Percentiles rank a stretch among this genome's conserved stretches.
phyloP scores from a whole-genome alignment of 1,140 invertebrate species.

The Ericerus pela region DNA sequence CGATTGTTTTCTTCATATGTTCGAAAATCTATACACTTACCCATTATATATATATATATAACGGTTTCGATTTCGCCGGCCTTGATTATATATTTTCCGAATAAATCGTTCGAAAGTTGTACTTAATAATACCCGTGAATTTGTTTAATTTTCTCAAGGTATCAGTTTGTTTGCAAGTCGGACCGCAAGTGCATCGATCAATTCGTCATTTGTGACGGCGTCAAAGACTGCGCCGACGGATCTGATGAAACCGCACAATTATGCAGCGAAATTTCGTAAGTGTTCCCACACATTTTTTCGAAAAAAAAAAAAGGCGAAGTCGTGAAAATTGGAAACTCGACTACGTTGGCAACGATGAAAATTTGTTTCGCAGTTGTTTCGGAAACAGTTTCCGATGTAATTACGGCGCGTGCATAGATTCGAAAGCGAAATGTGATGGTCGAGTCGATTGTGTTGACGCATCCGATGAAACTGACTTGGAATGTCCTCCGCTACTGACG shows the following conservation, averaged over 20 bases:
- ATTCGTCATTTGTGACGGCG: constrained; percentile 31
- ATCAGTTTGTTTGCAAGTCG: no score
- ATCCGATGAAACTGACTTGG: constrained; percentile 37
- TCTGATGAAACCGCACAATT: constrained; percentile 33
- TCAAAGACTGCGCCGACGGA: constrained; percentile 35
- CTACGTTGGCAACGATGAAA: constrained; percentile 35
- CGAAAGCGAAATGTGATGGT: constrained; percentile 39
- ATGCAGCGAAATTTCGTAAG: constrained; percentile 33
- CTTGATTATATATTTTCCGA: no score
- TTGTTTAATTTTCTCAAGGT: no score
- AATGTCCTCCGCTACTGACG: background rate
- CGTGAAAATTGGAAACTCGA: no score
- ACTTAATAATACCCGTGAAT: no score
- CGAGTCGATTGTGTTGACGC: constrained; percentile 45
- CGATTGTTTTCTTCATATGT: no score
- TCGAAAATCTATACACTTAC: no score
- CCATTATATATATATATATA: no score
- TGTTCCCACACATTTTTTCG: no score
- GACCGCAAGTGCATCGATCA: constrained; percentile 40
- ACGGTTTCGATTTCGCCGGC: no score
- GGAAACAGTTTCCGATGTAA: constrained; percentile 37
- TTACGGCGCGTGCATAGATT: constrained; percentile 43
- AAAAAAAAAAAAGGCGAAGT: no score
- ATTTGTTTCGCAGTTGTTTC: constrained; percentile 32
- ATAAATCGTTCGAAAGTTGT: no score